phyloP scores from a whole-genome alignment of 2,113 vertebrate genomes.

The Oncorhynchus tshawytscha region DNA sequence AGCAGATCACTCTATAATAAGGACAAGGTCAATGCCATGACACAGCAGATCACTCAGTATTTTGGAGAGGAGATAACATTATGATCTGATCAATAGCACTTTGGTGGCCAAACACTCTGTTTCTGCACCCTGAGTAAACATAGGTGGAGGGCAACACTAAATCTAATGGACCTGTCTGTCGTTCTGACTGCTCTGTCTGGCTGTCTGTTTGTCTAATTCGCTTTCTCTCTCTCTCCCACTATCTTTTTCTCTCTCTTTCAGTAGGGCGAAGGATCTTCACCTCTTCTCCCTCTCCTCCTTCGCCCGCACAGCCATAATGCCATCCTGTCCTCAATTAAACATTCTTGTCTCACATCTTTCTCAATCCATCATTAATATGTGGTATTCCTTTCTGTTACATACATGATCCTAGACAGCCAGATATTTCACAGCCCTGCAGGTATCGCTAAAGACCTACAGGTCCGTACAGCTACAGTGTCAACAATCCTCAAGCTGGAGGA shows the following conservation, averaged over 20 bases:
- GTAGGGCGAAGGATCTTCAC: too few species aligned
- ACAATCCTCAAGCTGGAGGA: background rate
- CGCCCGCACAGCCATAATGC: background rate
- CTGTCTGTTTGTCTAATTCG: background rate
- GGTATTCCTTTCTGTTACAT: slow-evolving; percentile 31
- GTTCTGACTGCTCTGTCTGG: slow-evolving; percentile 6
- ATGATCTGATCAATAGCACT: slow-evolving; percentile 61
- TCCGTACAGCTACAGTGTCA: too few species aligned
- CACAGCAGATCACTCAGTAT: too few species aligned
- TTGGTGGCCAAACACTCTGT: slow-evolving; percentile 41
- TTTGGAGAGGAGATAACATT: slow-evolving; percentile 43
- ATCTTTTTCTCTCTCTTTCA: background rate
- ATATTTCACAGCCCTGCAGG: slow-evolving; percentile 8
- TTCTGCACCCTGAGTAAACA: slow-evolving; percentile 37
- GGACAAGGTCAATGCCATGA: too few species aligned
- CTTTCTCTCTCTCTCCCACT: background rate
- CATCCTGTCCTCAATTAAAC: slow-evolving; percentile 16
- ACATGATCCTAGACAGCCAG: slow-evolving; percentile 9
- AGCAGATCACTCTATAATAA: too few species aligned
- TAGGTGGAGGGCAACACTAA: slow-evolving; percentile 51
- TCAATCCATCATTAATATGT: slow-evolving; percentile 45
- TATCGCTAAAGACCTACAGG: background rate
- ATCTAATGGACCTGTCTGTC: slow-evolving; percentile 31
- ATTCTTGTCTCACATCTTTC: slow-evolving; percentile 23
- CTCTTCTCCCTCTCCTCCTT: too few species aligned